Evolutionary conservation across 2,797 vertebrate species (phyloP).

Genomic region (Gymnothorax reevesii): DNA sequence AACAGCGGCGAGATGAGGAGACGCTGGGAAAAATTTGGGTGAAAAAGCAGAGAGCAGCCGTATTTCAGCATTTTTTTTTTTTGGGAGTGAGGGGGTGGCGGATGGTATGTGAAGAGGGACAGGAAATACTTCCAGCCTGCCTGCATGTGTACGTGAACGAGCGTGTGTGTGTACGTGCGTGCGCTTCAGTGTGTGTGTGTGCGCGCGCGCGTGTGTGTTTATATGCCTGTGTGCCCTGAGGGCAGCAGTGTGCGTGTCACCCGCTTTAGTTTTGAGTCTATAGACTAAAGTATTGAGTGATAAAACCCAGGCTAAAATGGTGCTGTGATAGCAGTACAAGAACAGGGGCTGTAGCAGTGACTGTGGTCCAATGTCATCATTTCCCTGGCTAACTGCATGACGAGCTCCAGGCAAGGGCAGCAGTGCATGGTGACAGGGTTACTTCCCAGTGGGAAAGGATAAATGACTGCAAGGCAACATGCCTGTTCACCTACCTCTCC

Average conservation of each 20-base stretch:
- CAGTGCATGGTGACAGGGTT: conserved; percentile 3
- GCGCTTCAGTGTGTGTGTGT: neutral
- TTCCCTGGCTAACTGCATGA: neutral
- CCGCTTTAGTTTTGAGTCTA: conserved; percentile 81
- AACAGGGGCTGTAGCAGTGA: neutral
- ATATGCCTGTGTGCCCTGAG: neutral
- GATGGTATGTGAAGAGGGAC: conserved; percentile 81
- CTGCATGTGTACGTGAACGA: conserved; percentile 20
- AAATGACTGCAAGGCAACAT: neutral
- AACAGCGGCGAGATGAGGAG: conserved; percentile 54
- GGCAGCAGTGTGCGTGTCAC: conserved; percentile 47
- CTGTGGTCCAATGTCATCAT: neutral
- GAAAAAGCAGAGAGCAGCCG: conserved; percentile 61
- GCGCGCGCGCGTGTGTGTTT: neutral
- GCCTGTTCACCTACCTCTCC: conserved; percentile 23
- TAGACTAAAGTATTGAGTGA: conserved; percentile 56
- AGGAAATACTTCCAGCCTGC: conserved; percentile 76
- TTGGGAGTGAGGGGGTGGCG: conserved; percentile 51
- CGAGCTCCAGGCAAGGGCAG: conserved; percentile 31
- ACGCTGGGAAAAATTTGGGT: conserved; percentile 49
- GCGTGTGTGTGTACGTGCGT: neutral
- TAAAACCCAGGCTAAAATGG: neutral
- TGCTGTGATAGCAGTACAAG: neutral
- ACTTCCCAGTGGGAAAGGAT: neutral
- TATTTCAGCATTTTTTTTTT: conserved; percentile 38